These are phyloP conservation scores for Ephestia elutella DNA, from an alignment of 1,140 invertebrate species.

Conservation along the genomic window DNA sequence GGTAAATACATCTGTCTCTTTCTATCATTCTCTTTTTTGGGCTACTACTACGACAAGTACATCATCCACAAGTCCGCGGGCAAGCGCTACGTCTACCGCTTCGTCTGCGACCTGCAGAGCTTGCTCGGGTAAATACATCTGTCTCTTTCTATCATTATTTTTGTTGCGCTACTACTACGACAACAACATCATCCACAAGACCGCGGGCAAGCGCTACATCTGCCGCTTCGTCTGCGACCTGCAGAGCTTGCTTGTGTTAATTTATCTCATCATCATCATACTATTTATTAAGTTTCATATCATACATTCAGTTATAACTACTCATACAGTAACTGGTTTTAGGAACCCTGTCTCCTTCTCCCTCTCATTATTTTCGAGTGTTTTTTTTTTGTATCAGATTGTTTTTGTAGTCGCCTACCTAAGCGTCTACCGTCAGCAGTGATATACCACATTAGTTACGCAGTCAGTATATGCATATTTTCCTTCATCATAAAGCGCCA, in stretches of 20 bases:
- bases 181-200: conserved; percentile 99
- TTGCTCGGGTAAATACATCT: conserved; percentile 84
- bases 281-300: too few species aligned
- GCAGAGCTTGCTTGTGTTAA: conserved; percentile 91
- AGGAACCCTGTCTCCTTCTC: too few species aligned
- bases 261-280: too few species aligned
- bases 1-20: conserved; percentile 76
- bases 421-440: too few species aligned
- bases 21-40: conserved; percentile 75
- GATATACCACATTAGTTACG: too few species aligned
- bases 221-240: conserved; percentile 98
- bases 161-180: conserved; percentile 99
- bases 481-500: too few species aligned
- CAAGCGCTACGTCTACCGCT: conserved; percentile 98
- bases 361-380: too few species aligned
- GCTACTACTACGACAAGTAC: conserved; percentile 99
- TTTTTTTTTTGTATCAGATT: too few species aligned
- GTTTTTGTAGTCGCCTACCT: too few species aligned
- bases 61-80: conserved; percentile 99
- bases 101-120: conserved; percentile 97
- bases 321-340: too few species aligned
- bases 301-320: too few species aligned
- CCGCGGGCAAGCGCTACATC: conserved; percentile 97
- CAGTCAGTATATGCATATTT: too few species aligned
- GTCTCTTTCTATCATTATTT: conserved; percentile 7